Conservation (phyloP, 2,113 vertebrate genomes). For the Sinocyclocheilus rhinocerous region DNA sequence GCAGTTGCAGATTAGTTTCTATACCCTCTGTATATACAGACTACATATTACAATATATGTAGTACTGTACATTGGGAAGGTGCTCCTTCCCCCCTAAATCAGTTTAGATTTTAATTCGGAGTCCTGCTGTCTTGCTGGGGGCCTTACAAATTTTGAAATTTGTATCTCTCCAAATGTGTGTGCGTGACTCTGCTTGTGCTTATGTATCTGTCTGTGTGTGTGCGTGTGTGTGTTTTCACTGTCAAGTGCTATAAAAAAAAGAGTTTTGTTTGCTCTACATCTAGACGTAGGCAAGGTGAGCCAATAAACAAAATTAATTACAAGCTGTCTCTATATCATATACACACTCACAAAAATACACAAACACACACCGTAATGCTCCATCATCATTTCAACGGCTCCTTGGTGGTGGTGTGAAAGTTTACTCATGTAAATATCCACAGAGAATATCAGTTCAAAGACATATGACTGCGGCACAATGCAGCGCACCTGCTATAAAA, state of each 20-base stretch:
- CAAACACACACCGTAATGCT: neutral
- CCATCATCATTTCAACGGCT: conserved; percentile 20
- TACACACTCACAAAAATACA: too few species aligned
- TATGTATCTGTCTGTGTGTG: neutral
- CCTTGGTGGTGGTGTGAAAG: conserved; percentile 1
- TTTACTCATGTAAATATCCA: conserved; percentile 28
- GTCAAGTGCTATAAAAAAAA: conserved; percentile 24
- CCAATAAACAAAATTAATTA: conserved; percentile 44
- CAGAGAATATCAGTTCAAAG: conserved; percentile 13
- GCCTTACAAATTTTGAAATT: neutral
- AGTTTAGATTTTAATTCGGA: neutral
- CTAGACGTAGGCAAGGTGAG: conserved; percentile 28
- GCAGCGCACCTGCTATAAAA: conserved; percentile 14
- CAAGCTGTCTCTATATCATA: conserved; percentile 32
- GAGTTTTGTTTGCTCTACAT: conserved; percentile 33
- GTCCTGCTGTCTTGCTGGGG: neutral
- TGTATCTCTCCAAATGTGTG: neutral
- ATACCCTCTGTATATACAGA: too few species aligned
- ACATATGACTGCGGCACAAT: conserved; percentile 16
- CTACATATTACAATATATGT: too few species aligned
- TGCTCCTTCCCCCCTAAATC: neutral
- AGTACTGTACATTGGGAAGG: too few species aligned
- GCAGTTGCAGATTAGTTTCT: too few species aligned
- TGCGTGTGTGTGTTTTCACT: conserved; percentile 19
- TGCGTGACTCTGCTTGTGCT: neutral